Base-by-base conservation (phyloP, 2,888 invertebrate genomes). In the Standfussiana lucernea region DNA sequence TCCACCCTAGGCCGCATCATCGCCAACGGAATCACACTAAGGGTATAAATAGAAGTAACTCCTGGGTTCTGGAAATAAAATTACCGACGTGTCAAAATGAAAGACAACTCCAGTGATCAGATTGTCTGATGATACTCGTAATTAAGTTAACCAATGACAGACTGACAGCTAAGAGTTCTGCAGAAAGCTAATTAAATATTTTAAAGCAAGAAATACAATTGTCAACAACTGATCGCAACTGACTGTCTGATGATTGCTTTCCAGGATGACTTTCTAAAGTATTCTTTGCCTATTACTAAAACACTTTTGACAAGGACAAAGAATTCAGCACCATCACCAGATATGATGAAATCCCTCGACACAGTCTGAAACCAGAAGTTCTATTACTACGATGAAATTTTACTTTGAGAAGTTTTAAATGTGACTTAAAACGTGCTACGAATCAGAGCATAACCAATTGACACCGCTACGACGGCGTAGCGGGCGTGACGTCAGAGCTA, bases 401-500 rank as follows among this genome's bases (percentile, higher is more conserved):
- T 35, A 35, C 24, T 53, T 68, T 37, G 0, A 24, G 1, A 40
- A 24, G 0, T 13, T 45, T 13, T 37, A 13, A 45, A 70, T 35
- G 11, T 21, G 2, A 35, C 28, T 32, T 21, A 42, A 18, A 2
- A 50, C 42, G 32, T 40, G 47, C 59, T 59, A 77, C 32, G 35
- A 68, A 67, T 67, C 61, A 68, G 61, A 77, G 28, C 80, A 28
- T 59, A 35, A 80, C 47, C 21, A 40, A 80, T 42, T 42, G 59
- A 24, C 32, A 40, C 18, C 28, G 40, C 78, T 78, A 80, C 78
- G 45, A 40, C 35, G 7, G 37, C 64, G 71, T 79, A 71, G 78
- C 56, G 11, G 15, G 62, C 50, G 40, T 77, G 79, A 77, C 77
- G 67, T 77, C 64, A 78, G 18, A 21, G 64, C 80, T 80, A 80